Percentiles rank a stretch among this genome's conserved stretches.
phyloP scores from a whole-genome alignment of 1,140 invertebrate species.

The Drosophila repleta region DNA sequence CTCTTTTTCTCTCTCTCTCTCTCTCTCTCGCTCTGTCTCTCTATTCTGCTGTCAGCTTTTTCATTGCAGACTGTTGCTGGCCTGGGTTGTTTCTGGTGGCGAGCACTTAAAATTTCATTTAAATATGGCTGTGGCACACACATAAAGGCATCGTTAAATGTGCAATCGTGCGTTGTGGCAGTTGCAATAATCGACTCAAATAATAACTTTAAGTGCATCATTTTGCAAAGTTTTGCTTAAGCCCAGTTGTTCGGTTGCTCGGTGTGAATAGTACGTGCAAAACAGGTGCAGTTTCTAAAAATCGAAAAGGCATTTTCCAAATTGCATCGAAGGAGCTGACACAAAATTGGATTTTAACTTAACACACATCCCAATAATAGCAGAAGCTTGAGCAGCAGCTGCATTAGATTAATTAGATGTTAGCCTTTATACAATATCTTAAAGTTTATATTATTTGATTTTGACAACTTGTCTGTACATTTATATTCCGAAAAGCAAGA shows the following conservation, averaged over 20 bases:
- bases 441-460: too few species aligned
- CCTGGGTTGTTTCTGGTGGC: conserved; percentile 28
- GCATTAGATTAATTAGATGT: too few species aligned
- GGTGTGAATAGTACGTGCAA: conserved; percentile 53
- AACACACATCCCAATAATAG: background rate
- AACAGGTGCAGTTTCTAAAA: conserved; percentile 31
- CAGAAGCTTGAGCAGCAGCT: too few species aligned
- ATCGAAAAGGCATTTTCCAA: conserved; percentile 33
- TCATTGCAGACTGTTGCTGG: conserved; percentile 33
- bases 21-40: background rate
- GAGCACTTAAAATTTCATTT: conserved; percentile 79
- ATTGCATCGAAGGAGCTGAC: conserved; percentile 26
- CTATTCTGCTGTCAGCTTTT: conserved; percentile 8
- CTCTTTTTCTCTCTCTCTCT: background rate
- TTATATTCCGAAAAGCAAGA: too few species aligned
- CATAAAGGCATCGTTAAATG: conserved; percentile 61
- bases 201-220: conserved; percentile 79
- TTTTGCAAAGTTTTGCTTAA: conserved; percentile 57
- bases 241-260: conserved; percentile 16
- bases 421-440: too few species aligned
- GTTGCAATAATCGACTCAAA: conserved; percentile 71
- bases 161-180: conserved; percentile 75
- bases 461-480: background rate
- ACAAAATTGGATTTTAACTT: conserved; percentile 17
- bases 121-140: conserved; percentile 56